Percentiles rank a stretch among this genome's conserved stretches.
Evolutionary conservation across 1,140 invertebrate species (phyloP).

Genomic region (Caenorhabditis latens): DNA sequence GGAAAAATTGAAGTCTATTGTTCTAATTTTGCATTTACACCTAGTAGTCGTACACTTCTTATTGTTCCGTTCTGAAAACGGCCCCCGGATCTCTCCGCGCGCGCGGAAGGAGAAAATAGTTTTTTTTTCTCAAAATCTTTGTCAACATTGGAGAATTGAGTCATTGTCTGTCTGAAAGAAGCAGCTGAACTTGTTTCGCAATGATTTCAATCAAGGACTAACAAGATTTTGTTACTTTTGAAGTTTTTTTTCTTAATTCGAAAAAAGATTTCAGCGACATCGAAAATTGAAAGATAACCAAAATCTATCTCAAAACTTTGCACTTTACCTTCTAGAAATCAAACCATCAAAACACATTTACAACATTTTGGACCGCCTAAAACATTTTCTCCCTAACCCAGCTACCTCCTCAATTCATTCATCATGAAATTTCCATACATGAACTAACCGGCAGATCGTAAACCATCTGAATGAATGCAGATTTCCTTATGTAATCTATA

Average conservation of each 20-base stretch:
- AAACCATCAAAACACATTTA: neutral
- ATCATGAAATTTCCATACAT: neutral
- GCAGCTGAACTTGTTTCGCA: slow-evolving; percentile 3
- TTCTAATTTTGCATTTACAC: slow-evolving; percentile 2
- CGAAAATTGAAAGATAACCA: too few species aligned
- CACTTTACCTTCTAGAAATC: neutral
- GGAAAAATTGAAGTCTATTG: slow-evolving; percentile 12
- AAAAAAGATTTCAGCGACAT: too few species aligned
- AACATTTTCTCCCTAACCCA: too few species aligned
- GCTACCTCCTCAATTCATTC: neutral
- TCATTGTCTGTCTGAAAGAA: neutral
- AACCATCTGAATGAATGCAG: slow-evolving; percentile 51
- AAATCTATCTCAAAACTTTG: too few species aligned
- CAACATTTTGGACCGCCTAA: too few species aligned
- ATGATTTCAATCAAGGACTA: neutral
- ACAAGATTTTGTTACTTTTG: too few species aligned
- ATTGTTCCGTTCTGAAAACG: neutral
- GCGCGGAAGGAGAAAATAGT: neutral
- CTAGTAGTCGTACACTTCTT: slow-evolving; percentile 23
- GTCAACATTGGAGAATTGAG: slow-evolving; percentile 10
- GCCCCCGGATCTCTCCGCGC: neutral
- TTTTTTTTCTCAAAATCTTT: slow-evolving; percentile 6
- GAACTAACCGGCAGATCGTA: slow-evolving; percentile 23
- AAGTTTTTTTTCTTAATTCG: too few species aligned
- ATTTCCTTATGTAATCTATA: slow-evolving; percentile 52